Base-by-base conservation (phyloP, 2,888 invertebrate genomes). In the Fabriciana adippe region DNA sequence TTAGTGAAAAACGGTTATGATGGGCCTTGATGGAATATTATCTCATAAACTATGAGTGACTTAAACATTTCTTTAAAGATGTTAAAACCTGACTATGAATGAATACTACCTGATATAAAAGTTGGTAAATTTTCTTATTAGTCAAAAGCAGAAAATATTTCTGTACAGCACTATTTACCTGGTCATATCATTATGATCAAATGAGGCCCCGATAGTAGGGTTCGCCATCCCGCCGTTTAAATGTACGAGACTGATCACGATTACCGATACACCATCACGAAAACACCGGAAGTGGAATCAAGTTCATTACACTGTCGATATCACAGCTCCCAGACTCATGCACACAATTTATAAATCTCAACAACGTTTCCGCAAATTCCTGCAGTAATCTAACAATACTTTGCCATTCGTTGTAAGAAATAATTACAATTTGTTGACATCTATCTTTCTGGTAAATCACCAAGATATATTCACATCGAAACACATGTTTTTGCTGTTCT, bases 171-270 rank as follows among this genome's bases (percentile, higher is more conserved):
- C 1, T 55, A 60, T 51, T 73, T 75, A 89, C 95, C 95, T 95
- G 86, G 93, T 93, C 90, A 93, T 94, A 81, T 95, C 95, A 90
- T 94, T 94, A 76, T 94, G 94, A 88, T 95, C 95, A 85, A 95
- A 95, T 67, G 94, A 93, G 81, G 94, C 94, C 84, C 95, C 95
- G 92, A 95, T 95, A 70, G 87, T 85, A 74, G 91, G 86, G 80
- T 88, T 91, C 80, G 92, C 90, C 92, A 92, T 92, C 74, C 82
- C 82, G 82, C 57, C 69, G 69, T 77, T 76, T 78, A 79, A 76
- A 78, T 75, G 80, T 76, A 73, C 75, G 73, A 70, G 65, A 67
- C 67, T 76, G 73, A 76, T 74, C 75, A 77, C 67, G 74, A 71
- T 75, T 76, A 86, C 81, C 87, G 82, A 78, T 79, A 81, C 80